These are phyloP conservation scores for Pseudanteris insignis DNA, from an alignment of 2,888 invertebrate genomes.

Conservation along the genomic window DNA sequence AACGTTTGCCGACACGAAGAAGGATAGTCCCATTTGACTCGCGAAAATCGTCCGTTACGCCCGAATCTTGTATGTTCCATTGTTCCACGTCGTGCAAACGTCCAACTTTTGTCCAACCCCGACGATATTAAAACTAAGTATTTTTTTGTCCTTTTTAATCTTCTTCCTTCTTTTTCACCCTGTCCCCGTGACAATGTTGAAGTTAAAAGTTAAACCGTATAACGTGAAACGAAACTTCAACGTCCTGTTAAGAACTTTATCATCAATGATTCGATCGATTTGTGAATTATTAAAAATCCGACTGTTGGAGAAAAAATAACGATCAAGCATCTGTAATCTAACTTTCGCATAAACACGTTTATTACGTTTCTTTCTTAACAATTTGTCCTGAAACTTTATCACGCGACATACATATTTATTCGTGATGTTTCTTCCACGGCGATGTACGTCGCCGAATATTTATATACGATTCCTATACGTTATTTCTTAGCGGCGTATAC, in stretches of 20 bases:
- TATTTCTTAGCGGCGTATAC: conserved; percentile 3
- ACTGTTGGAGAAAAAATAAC: background rate
- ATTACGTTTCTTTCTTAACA: conserved; percentile 11
- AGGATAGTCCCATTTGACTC: conserved; percentile 36
- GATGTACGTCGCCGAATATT: too few relatives aligned
- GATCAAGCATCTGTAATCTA: background rate
- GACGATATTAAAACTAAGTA: conserved; percentile 20
- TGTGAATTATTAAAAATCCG: background rate
- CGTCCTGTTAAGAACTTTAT: background rate
- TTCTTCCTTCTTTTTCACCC: too few relatives aligned
- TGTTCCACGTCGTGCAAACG: conserved; percentile 24
- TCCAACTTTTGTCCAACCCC: conserved; percentile 21
- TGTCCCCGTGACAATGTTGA: too few relatives aligned
- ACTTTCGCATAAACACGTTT: conserved; percentile 10
- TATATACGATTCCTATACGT: conserved; percentile 19
- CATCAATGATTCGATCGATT: too few relatives aligned
- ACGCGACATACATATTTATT: conserved; percentile 21
- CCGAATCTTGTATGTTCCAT: conserved; percentile 40
- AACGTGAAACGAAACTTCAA: background rate
- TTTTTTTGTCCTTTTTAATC: conserved; percentile 31
- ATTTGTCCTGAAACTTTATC: conserved; percentile 20
- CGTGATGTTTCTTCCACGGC: conserved; percentile 17
- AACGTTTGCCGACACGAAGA: conserved; percentile 40
- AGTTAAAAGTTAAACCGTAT: background rate
- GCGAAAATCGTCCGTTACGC: conserved; percentile 33